Evolutionary conservation across 2,888 invertebrate genomes (phyloP), one percentile per base, ranked within the genome.

Genomic region (Neoascia interrupta): DNA sequence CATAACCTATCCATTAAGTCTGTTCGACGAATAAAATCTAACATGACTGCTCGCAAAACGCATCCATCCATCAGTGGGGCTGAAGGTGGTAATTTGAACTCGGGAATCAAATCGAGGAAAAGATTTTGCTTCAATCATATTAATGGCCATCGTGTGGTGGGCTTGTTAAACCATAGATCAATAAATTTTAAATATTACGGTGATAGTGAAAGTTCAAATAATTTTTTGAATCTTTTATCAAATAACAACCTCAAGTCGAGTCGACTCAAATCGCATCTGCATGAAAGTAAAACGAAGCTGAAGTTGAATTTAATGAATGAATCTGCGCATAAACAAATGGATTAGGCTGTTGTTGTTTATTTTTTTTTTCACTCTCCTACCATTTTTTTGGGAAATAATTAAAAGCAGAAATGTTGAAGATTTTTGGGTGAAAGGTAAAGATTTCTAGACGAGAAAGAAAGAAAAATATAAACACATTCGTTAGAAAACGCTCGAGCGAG

Each of bases 131-230:
- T n/a, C 28, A n/a, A 28, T 58, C 34, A 11, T 31, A 34, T 28
- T 21, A 8, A 16, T n/a, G 41, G 47, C 51, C 34, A 43, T 11
- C 10, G 11, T 51, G 45, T 23, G 51, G n/a, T 23, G 58, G 18
- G 23, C 43, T 53, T 53, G 41, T 23, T 21, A 26, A 41, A 37
- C 56, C 56, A 41, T 69, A n/a, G 51, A 66, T 61, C 73, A 51
- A 79, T 73, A 79, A 72, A 64, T 76, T 45, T 53, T 45, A 39
- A n/a, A 41, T 51, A 66, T 68, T 73, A 61, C 79, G 73, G 73
- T 79, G 72, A 79, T 79, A 73, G 79, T 79, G 79, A 79, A 79
- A 79, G 79, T 68, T 56, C 15, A 26, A 56, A 63, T 26, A 15
- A 5, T 28, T 60, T 49, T 66, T 70, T 16, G 37, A 74, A 49